Conservation (phyloP, 2,888 invertebrate species). For the Eupithecia dodoneata region DNA sequence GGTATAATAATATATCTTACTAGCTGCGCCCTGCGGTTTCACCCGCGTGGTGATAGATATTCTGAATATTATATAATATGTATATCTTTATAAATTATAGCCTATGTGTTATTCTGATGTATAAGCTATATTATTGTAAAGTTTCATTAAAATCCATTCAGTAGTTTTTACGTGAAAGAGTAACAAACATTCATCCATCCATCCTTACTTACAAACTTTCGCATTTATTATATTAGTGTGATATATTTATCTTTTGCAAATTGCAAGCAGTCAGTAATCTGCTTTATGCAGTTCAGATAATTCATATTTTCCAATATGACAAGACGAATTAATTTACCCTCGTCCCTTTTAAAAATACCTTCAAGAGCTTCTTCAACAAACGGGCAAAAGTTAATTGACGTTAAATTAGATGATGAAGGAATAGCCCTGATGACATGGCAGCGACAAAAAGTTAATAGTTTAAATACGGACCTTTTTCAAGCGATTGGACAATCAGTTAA, state of each 20-base stretch:
- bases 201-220: no score
- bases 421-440: conserved; percentile 87
- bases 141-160: no score
- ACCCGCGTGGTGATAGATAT: no score
- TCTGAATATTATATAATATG: no score
- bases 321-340: background rate
- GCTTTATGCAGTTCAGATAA: background rate
- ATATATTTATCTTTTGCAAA: background rate
- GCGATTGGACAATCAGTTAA: conserved; percentile 83
- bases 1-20: no score
- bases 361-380: conserved; percentile 17
- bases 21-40: no score
- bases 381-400: conserved; percentile 32
- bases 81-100: no score
- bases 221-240: no score
- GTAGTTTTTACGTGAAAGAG: no score
- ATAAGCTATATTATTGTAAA: no score
- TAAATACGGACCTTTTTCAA: conserved; percentile 87
- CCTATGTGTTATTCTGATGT: no score
- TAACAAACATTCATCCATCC: no score
- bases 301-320: background rate
- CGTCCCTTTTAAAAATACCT: conserved; percentile 1
- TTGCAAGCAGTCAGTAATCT: background rate
- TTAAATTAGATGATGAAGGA: conserved; percentile 79
- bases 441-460: conserved; percentile 88